These are phyloP conservation scores for Diarsia rubi DNA, from an alignment of 2,888 invertebrate species.

Conservation along the genomic window DNA sequence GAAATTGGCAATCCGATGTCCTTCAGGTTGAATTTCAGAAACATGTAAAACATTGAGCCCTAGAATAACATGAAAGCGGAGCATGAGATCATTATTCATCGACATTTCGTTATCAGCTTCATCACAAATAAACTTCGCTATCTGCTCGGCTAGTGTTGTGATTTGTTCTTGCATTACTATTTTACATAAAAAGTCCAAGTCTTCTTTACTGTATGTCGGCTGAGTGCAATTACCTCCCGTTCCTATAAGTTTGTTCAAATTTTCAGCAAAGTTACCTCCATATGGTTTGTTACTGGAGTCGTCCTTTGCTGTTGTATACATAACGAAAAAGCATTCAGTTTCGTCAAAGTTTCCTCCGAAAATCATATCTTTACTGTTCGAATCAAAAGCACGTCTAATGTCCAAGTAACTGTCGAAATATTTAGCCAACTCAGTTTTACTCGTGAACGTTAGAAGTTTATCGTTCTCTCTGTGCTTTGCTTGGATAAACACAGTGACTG, in stretches of 20 bases:
- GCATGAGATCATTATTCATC: slow-evolving; percentile 51
- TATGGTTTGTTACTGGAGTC: slow-evolving; percentile 19
- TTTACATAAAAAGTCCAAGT: slow-evolving; percentile 40
- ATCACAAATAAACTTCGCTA: slow-evolving; percentile 33
- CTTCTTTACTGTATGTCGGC: slow-evolving; percentile 32
- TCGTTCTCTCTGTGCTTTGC: slow-evolving; percentile 58
- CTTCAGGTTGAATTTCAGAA: too few species aligned
- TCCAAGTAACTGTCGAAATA: slow-evolving; percentile 47
- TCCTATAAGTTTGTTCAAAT: too few species aligned
- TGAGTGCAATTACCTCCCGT: slow-evolving; percentile 41
- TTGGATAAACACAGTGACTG: slow-evolving; percentile 53
- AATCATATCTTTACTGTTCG: slow-evolving; percentile 26
- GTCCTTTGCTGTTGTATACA: slow-evolving; percentile 54
- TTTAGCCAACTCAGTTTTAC: slow-evolving; percentile 33
- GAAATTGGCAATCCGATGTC: too few species aligned
- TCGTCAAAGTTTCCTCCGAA: slow-evolving; percentile 40
- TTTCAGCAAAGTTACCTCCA: too few species aligned
- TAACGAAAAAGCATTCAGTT: slow-evolving; percentile 47
- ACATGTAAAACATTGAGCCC: too few species aligned
- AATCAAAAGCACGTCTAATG: slow-evolving; percentile 41
- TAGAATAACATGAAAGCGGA: slow-evolving; percentile 42
- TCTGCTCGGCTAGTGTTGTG: slow-evolving; percentile 24
- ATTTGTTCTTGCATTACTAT: slow-evolving; percentile 44
- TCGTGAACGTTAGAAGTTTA: slow-evolving; percentile 33
- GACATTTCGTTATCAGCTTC: slow-evolving; percentile 20